Evolutionary conservation across 2,888 invertebrate genomes (phyloP).

Genomic region (Campoletis raptor): DNA sequence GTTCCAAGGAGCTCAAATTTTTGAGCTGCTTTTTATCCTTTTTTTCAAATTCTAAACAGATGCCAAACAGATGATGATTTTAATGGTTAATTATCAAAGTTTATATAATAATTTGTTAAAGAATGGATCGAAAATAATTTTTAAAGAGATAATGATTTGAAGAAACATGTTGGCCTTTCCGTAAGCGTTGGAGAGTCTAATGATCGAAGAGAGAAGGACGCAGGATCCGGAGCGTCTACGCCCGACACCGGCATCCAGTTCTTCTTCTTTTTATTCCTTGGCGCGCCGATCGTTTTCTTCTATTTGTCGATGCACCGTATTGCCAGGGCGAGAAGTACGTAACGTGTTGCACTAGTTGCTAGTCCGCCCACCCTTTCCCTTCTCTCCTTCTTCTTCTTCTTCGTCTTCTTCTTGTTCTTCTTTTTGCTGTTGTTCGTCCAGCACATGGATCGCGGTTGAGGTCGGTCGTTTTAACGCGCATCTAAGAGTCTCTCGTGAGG

Average conservation of each 20-base stretch:
- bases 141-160: too few species aligned
- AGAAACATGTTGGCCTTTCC: not conserved
- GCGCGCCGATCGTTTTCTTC: constrained; percentile 10
- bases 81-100: not conserved
- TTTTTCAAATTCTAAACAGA: too few species aligned
- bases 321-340: constrained; percentile 38
- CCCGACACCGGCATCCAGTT: constrained; percentile 66
- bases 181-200: constrained; percentile 31
- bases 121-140: not conserved
- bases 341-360: constrained; percentile 71
- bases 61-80: too few species aligned
- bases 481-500: constrained; percentile 6
- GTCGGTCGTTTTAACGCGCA: constrained; percentile 13
- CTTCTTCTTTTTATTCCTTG: constrained; percentile 40
- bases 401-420: not conserved
- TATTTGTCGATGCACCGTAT: constrained; percentile 53
- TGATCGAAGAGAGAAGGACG: constrained; percentile 3
- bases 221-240: constrained; percentile 50
- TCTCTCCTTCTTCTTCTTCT: constrained; percentile 2
- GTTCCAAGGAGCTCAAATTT: too few species aligned
- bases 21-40: not conserved
- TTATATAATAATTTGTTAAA: not conserved
- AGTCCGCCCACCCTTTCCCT: constrained; percentile 78
- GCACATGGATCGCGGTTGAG: constrained; percentile 1
- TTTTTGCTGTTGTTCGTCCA: not conserved